phyloP scores from a whole-genome alignment of 2,113 vertebrate species.

The Aldabrachelys gigantea region DNA sequence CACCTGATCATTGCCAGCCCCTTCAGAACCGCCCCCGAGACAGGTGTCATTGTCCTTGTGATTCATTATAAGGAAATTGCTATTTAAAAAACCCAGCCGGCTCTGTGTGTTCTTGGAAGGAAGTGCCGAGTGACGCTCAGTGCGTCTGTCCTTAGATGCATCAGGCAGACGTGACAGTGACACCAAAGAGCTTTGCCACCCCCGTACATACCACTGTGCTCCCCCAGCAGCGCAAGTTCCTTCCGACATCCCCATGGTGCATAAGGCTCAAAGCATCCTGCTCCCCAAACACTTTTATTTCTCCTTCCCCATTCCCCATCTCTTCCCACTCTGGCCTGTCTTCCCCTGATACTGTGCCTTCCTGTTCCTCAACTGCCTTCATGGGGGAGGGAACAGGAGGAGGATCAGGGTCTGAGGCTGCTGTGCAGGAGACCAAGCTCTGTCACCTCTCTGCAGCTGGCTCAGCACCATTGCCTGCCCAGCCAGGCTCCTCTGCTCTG shows the following conservation, averaged over 20 bases:
- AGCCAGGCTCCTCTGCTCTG: not conserved
- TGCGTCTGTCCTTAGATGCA: not conserved
- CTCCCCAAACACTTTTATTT: too few relatives aligned
- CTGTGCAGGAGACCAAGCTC: not conserved
- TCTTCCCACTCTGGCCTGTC: not conserved
- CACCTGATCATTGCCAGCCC: not conserved
- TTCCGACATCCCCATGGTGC: not conserved
- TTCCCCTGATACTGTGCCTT: not conserved
- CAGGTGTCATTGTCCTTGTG: not conserved
- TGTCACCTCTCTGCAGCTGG: not conserved
- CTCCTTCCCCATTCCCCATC: too few relatives aligned
- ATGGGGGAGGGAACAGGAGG: not conserved
- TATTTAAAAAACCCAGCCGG: too few relatives aligned
- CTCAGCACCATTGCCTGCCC: too few relatives aligned
- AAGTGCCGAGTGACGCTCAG: too few relatives aligned
- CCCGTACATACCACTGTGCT: not conserved
- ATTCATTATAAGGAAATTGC: too few relatives aligned
- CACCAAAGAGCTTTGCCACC: not conserved
- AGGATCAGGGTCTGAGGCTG: too few relatives aligned
- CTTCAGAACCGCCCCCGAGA: not conserved
- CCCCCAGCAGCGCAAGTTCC: not conserved
- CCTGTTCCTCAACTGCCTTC: not conserved
- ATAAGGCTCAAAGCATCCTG: too few relatives aligned
- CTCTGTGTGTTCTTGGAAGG: too few relatives aligned
- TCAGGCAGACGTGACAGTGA: too few relatives aligned